phyloP scores from a whole-genome alignment of 1,140 invertebrate genomes.

The Drosophila paulistorum region DNA sequence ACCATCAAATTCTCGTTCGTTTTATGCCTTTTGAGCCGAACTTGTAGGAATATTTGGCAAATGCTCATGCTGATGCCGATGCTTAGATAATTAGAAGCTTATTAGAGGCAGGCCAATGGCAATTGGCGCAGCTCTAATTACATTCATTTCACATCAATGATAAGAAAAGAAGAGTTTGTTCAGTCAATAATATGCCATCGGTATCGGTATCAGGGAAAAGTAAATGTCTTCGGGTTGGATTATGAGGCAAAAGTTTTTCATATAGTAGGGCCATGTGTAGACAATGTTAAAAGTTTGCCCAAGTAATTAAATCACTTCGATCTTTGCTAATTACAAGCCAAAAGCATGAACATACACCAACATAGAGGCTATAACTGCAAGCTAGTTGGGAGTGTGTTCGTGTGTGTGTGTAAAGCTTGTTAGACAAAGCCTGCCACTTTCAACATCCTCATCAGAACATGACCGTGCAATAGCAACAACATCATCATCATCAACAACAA shows the following conservation, averaged over 20 bases:
- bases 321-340: slow-evolving; percentile 78
- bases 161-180: slow-evolving; percentile 69
- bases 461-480: slow-evolving; percentile 15
- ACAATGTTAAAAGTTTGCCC: slow-evolving; percentile 79
- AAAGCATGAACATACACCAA: slow-evolving; percentile 53
- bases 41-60: background rate
- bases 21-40: background rate
- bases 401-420: slow-evolving; percentile 44
- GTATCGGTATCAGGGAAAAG: slow-evolving; percentile 53
- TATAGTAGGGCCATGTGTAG: slow-evolving; percentile 66
- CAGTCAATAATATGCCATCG: slow-evolving; percentile 26
- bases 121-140: slow-evolving; percentile 74
- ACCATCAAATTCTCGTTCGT: slow-evolving; percentile 13
- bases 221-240: slow-evolving; percentile 27
- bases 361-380: background rate
- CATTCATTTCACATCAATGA: slow-evolving; percentile 70
- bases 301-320: slow-evolving; percentile 82
- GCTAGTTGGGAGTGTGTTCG: background rate
- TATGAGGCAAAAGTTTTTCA: slow-evolving; percentile 61
- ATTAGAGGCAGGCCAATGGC: slow-evolving; percentile 45
- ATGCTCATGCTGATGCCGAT: slow-evolving; percentile 46
- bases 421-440: slow-evolving; percentile 62
- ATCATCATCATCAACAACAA: slow-evolving; percentile 44
- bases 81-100: slow-evolving; percentile 66
- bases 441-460: slow-evolving; percentile 52